Percentiles rank a stretch among this genome's conserved stretches.
These are phyloP conservation scores for Nomada fabriciana DNA, from an alignment of 2,888 invertebrate genomes.

Conservation along the genomic window DNA sequence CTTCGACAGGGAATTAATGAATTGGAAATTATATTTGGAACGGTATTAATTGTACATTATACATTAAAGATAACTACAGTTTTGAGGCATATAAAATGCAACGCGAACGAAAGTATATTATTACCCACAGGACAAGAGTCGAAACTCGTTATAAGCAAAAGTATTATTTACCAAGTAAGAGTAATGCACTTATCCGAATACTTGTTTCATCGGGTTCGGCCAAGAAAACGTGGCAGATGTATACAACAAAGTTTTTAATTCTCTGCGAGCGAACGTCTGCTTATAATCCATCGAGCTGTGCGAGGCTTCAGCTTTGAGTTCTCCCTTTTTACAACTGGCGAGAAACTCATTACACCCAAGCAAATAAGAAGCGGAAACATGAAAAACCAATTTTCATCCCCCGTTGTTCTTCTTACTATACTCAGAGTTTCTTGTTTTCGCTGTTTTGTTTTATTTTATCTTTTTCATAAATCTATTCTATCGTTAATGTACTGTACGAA, in stretches of 20 bases:
- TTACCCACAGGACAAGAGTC: no score
- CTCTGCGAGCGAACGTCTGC: constrained; percentile 10
- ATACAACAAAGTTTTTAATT: constrained; percentile 1
- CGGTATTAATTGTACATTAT: no score
- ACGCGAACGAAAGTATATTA: no score
- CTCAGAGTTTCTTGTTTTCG: no score
- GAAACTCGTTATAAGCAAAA: no score
- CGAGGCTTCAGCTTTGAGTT: neutral
- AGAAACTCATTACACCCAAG: constrained; percentile 21
- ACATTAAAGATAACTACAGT: no score
- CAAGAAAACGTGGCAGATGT: neutral
- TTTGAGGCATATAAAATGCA: no score
- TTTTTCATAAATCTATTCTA: no score
- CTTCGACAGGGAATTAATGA: no score
- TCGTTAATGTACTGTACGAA: no score
- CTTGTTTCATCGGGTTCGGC: neutral
- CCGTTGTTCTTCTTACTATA: neutral
- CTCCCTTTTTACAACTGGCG: neutral
- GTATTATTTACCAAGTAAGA: neutral
- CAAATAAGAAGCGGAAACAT: constrained; percentile 24
- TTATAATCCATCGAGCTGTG: constrained; percentile 38
- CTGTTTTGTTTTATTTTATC: no score
- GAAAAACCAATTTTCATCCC: constrained; percentile 35
- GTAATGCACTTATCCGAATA: neutral
- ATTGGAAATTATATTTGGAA: no score